Conservation (phyloP, 2,888 invertebrate genomes). For the Amblyteles armatorius region DNA sequence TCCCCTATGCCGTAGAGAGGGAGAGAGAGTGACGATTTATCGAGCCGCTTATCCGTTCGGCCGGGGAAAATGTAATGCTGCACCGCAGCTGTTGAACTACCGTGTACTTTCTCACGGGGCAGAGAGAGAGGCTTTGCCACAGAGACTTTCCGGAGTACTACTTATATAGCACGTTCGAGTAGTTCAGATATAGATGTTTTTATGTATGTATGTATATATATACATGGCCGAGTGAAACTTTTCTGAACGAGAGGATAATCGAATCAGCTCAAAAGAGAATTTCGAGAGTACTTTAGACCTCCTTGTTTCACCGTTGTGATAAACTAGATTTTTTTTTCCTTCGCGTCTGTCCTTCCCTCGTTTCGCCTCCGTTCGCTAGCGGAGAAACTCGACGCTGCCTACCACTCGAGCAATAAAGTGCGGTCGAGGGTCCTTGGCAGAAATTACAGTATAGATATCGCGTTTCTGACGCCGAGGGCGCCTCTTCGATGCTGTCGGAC, state of each 20-base stretch:
- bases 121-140: neutral
- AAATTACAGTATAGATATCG: constrained; percentile 22
- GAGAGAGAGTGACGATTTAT: neutral
- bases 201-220: neutral
- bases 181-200: neutral
- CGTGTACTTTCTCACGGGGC: constrained; percentile 49
- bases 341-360: constrained; percentile 13
- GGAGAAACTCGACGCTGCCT: constrained; percentile 46
- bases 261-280: constrained; percentile 43
- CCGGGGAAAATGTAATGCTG: constrained; percentile 32
- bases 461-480: constrained; percentile 1
- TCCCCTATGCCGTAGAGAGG: constrained; percentile 9
- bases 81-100: constrained; percentile 50
- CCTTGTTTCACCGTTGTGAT: constrained; percentile 12
- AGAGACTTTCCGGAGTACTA: constrained; percentile 33
- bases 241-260: constrained; percentile 38
- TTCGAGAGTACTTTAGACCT: constrained; percentile 49
- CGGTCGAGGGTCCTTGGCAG: constrained; percentile 33
- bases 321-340: neutral
- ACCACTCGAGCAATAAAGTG: constrained; percentile 44
- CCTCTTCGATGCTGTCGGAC: neutral
- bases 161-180: neutral
- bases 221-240: constrained; percentile 17
- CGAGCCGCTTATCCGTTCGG: constrained; percentile 22
- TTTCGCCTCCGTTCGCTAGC: constrained; percentile 14